Evolutionary conservation across 2,113 vertebrate species (phyloP).

Genomic region (Xenus cinereus): DNA sequence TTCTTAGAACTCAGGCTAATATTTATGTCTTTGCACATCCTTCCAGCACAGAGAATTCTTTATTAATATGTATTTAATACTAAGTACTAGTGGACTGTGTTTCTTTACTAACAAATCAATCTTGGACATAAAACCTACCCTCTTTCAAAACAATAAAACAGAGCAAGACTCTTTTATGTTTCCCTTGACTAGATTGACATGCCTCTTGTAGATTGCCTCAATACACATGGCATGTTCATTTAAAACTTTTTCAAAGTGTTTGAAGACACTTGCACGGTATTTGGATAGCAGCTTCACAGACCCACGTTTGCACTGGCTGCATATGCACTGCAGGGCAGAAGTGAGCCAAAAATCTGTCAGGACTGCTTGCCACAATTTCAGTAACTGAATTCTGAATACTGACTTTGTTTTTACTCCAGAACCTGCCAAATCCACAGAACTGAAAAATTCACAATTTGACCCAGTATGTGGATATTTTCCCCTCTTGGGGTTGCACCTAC

Average conservation of each 20-base stretch:
- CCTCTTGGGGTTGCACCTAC: not conserved
- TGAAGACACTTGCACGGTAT: not conserved
- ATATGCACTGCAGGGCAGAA: not conserved
- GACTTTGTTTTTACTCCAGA: not conserved
- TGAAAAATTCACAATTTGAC: not conserved
- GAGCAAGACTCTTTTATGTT: not conserved
- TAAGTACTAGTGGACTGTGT: not conserved
- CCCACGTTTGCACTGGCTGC: not conserved
- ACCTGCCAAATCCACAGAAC: not conserved
- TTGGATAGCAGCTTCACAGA: not conserved
- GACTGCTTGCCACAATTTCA: not conserved
- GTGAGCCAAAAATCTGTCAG: not conserved
- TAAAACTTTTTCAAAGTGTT: not conserved
- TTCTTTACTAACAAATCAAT: not conserved
- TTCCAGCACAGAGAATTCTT: not conserved
- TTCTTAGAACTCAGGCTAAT: conserved; percentile 9
- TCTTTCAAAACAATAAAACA: not conserved
- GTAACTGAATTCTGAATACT: not conserved
- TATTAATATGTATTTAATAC: not conserved
- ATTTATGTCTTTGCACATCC: not conserved
- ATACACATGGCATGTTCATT: not conserved
- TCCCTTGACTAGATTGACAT: not conserved
- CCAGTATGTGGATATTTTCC: not conserved
- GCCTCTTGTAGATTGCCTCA: not conserved
- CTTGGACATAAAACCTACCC: not conserved